These are phyloP conservation scores for Oncorhynchus mykiss DNA, from an alignment of 2,113 vertebrate genomes.

Conservation along the genomic window DNA sequence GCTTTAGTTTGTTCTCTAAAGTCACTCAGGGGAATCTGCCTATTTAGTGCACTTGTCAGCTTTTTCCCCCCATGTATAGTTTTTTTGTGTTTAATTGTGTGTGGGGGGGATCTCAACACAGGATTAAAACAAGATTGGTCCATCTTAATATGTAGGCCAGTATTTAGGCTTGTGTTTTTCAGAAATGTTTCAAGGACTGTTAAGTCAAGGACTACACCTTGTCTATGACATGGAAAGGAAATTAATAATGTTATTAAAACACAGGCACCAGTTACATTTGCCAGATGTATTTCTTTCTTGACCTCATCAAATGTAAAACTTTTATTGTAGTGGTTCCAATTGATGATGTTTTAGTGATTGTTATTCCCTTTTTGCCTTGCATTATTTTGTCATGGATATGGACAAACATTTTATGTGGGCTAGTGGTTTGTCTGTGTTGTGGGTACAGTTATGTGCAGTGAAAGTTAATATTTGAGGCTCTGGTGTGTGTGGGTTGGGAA, in stretches of 20 bases:
- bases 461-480: not conserved
- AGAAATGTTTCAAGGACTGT: too few species aligned
- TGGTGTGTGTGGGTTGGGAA: not conserved
- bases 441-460: not conserved
- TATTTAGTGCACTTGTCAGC: conserved; percentile 50
- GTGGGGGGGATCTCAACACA: conserved; percentile 7
- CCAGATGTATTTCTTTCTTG: too few species aligned
- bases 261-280: too few species aligned
- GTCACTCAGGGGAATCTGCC: conserved; percentile 46
- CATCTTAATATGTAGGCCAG: too few species aligned
- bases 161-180: too few species aligned
- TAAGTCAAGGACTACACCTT: not conserved
- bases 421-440: not conserved
- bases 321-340: not conserved
- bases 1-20: conserved; percentile 55
- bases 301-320: not conserved
- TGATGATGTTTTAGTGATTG: not conserved
- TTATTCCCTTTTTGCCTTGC: not conserved
- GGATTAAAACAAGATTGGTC: too few species aligned
- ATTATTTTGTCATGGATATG: not conserved
- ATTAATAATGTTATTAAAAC: too few species aligned
- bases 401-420: not conserved
- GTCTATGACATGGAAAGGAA: not conserved
- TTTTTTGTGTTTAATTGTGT: too few species aligned
- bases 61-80: too few species aligned